These are phyloP conservation scores for Rhegmatorhina hoffmannsi DNA, from an alignment of 2,113 vertebrate species.

Conservation along the genomic window DNA sequence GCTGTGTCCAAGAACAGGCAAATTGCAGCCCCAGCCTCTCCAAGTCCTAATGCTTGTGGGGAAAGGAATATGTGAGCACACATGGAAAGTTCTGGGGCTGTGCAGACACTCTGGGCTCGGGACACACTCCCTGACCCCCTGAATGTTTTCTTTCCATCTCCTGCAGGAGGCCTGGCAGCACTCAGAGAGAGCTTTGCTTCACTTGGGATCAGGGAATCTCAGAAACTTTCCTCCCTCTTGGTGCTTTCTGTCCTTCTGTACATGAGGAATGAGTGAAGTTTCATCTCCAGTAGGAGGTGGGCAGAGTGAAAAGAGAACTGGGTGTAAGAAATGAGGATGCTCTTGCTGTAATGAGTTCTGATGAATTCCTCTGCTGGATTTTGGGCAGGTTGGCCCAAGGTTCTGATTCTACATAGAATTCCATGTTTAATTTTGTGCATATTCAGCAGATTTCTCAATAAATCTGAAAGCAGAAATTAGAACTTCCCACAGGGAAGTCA, in stretches of 20 bases:
- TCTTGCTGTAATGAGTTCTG: background rate
- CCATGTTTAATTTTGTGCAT: background rate
- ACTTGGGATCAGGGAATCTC: background rate
- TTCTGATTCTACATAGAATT: background rate
- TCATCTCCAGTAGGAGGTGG: background rate
- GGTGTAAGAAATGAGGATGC: background rate
- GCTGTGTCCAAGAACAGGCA: background rate
- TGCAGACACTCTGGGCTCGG: background rate
- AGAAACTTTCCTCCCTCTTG: background rate
- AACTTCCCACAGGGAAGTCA: background rate
- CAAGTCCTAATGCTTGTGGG: background rate
- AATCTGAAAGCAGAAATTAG: background rate
- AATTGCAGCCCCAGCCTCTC: slow-evolving; percentile 14
- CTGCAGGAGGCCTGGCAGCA: background rate
- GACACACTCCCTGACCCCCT: background rate
- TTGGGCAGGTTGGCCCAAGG: background rate
- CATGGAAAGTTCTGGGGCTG: background rate
- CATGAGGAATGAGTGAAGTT: background rate
- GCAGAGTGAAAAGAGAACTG: background rate
- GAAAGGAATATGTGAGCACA: background rate
- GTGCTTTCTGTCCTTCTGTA: background rate
- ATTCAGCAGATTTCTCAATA: background rate
- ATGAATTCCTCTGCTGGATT: background rate
- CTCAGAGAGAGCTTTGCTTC: background rate
- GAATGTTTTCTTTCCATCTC: slow-evolving; percentile 18